Evolutionary conservation across 1,140 invertebrate species (phyloP).

Genomic region (Euwallacea similis): DNA sequence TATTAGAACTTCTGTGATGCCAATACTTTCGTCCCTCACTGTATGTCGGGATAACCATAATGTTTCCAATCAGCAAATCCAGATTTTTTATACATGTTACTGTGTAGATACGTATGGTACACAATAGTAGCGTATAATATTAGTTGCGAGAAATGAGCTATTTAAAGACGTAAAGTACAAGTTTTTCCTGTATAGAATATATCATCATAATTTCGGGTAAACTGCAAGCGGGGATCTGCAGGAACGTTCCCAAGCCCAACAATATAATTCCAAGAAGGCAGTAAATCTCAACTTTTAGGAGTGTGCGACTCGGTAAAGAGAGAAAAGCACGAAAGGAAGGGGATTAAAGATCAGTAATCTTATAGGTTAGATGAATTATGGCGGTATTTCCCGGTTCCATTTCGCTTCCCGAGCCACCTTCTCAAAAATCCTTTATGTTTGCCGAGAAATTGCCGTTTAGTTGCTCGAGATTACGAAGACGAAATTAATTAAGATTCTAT

Average conservation of each 20-base stretch:
- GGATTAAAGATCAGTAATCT: constrained; percentile 77
- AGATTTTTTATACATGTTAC: too few relatives aligned
- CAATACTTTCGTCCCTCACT: too few relatives aligned
- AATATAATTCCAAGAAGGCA: constrained; percentile 64
- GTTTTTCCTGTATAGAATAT: constrained; percentile 51
- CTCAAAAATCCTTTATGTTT: constrained; percentile 54
- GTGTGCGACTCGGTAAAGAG: constrained; percentile 55
- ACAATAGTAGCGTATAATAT: constrained; percentile 7
- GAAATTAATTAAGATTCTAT: constrained; percentile 55
- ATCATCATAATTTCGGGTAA: constrained; percentile 59
- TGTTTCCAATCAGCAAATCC: too few relatives aligned
- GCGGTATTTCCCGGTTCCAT: constrained; percentile 54
- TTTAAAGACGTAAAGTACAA: neutral
- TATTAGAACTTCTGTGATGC: too few relatives aligned
- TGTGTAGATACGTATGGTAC: too few relatives aligned
- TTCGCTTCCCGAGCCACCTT: constrained; percentile 53
- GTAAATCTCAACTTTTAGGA: constrained; percentile 74
- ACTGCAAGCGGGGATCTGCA: constrained; percentile 50
- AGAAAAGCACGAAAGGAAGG: constrained; percentile 55
- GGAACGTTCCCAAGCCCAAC: constrained; percentile 55
- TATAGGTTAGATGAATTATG: constrained; percentile 67
- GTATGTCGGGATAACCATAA: too few relatives aligned
- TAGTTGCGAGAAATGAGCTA: too few relatives aligned
- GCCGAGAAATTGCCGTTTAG: constrained; percentile 54
- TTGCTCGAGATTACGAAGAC: constrained; percentile 51